Percentiles rank a stretch among this genome's conserved stretches.
Conservation (phyloP, 2,797 vertebrate genomes). For the Myotis vivesi region DNA sequence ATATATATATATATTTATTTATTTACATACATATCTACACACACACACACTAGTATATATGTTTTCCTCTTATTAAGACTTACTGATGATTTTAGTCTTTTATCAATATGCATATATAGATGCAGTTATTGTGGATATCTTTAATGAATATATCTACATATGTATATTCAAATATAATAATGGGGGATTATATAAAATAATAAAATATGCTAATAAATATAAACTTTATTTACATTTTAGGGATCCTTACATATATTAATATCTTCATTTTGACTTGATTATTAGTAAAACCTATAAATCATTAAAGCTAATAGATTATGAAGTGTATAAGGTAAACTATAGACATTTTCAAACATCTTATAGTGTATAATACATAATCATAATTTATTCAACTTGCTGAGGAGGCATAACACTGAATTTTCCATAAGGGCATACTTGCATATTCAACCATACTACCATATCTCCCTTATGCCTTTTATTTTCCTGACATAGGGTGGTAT, state of each 20-base stretch:
- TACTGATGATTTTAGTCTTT: not conserved
- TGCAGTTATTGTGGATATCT: not conserved
- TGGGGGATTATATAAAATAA: not conserved
- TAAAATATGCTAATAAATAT: constrained; percentile 8
- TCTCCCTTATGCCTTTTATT: not conserved
- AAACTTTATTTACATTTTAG: not conserved
- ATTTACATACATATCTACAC: no score
- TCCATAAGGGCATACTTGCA: not conserved
- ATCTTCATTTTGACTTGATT: constrained; percentile 38
- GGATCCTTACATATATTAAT: not conserved
- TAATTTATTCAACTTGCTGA: constrained; percentile 40
- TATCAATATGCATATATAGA: not conserved
- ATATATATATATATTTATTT: no score
- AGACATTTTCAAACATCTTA: not conserved
- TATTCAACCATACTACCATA: not conserved
- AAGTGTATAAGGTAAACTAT: constrained; percentile 16
- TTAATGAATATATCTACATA: not conserved
- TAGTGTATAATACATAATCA: not conserved
- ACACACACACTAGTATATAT: not conserved
- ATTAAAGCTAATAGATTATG: constrained; percentile 19
- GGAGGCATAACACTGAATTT: not conserved
- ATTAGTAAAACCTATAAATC: not conserved
- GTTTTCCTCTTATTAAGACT: constrained; percentile 13
- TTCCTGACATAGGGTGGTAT: not conserved
- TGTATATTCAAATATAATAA: not conserved